Evolutionary conservation across 2,797 vertebrate genomes (phyloP).

Genomic region (Lepus townsendii): DNA sequence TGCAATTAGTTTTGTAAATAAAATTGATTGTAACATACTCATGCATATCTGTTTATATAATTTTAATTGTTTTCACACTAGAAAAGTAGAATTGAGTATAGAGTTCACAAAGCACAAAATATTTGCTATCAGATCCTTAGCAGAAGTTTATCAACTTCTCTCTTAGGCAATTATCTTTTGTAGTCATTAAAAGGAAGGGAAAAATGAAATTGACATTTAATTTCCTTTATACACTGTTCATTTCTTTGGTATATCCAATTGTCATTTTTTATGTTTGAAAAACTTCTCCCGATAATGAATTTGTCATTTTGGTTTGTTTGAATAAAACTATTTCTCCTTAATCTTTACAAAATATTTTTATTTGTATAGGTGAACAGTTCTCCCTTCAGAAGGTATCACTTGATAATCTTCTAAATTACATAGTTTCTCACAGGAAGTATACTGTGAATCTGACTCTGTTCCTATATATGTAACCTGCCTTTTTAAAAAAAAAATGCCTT

Average conservation of each 20-base stretch:
- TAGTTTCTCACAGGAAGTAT: neutral
- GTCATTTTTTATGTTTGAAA: neutral
- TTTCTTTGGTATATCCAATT: neutral
- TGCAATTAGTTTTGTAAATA: neutral
- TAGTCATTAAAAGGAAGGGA: neutral
- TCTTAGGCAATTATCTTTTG: neutral
- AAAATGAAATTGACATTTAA: neutral
- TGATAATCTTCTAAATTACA: neutral
- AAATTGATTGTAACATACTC: neutral
- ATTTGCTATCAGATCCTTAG: neutral
- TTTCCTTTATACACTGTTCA: slow-evolving; percentile 27
- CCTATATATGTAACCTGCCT: neutral
- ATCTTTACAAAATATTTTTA: slow-evolving; percentile 38
- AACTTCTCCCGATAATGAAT: slow-evolving; percentile 23
- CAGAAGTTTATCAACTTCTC: neutral
- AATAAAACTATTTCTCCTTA: neutral
- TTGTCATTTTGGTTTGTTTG: slow-evolving; percentile 51
- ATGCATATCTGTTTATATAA: neutral
- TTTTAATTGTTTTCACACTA: neutral
- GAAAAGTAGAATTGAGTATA: neutral
- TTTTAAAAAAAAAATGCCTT: neutral
- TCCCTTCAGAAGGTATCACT: neutral
- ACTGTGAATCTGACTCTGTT: neutral
- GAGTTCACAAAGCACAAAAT: neutral
- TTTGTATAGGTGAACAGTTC: neutral